Evolutionary conservation across 2,888 invertebrate genomes (phyloP), one percentile per base, ranked within the genome.

Genomic region (Dolomedes plantarius): DNA sequence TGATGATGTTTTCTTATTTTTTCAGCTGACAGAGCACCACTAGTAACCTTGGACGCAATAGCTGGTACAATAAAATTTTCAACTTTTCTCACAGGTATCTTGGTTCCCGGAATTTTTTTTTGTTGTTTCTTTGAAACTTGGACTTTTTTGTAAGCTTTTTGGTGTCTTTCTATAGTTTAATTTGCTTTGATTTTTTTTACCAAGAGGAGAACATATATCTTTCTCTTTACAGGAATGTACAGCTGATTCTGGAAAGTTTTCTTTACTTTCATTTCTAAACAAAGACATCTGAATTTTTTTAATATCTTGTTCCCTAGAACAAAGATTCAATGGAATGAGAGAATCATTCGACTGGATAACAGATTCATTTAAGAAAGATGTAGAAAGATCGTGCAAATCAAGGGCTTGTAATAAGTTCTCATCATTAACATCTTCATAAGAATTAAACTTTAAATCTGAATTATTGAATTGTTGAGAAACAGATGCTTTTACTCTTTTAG

Each of bases 281-380:
- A 28, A 16, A 27, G n/a, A 23, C 19, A 6, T 13, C 6, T n/a
- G 62, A 36, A 64, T 19, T 23, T 23, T 29, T 16, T 36, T 23
- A 1, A 69, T 27, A 28, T 23, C 23, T 19, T 28, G 46, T 27
- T 77, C 71, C 39, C 62, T 56, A 11, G 67, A 36, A 39, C 77
- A 77, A 28, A 85, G 68, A 56, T 85, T 85, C 31, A 85, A 41
- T n/a, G 83, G 83, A 32, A 73, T 73, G 0, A 85, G 29, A 16
- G 83, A 85, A 67, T 78, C 73, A 23, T 73, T 78, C n/a, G 83
- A 85, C 19, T 85, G 72, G n/a, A 85, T 16, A 23, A 36, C 9
- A 23, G 46, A 36, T 50, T 56, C 56, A 27, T 56, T 23, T 27
- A 23, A 31, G n/a, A 41, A 27, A 39, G 41, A 65, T 11, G 28